Evolutionary conservation across 2,113 vertebrate genomes (phyloP).

Genomic region (Mirza zaza): DNA sequence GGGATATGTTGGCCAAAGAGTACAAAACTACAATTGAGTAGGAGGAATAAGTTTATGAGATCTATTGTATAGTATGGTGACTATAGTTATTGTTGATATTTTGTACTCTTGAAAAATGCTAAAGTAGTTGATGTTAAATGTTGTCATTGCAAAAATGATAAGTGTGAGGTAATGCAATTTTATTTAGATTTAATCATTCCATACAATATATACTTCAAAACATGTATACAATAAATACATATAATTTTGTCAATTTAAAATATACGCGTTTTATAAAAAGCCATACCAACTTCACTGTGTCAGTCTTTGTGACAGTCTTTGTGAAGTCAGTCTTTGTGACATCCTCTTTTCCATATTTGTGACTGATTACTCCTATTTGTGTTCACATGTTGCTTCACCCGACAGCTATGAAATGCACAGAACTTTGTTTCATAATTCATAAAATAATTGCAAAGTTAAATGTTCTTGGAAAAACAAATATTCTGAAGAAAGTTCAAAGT

Average conservation of each 20-base stretch:
- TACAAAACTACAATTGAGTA: background rate
- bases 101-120: background rate
- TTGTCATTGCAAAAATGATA: background rate
- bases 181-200: background rate
- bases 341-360: background rate
- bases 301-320: background rate
- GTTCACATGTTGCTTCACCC: slow-evolving; percentile 1
- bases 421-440: background rate
- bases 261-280: background rate
- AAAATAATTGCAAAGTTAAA: slow-evolving; percentile 15
- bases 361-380: background rate
- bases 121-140: background rate
- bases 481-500: slow-evolving; percentile 35
- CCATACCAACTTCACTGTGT: background rate
- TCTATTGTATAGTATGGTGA: background rate
- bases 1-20: background rate
- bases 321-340: background rate
- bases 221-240: background rate
- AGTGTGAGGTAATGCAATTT: background rate
- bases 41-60: background rate
- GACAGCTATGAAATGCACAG: background rate
- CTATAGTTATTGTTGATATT: background rate
- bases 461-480: slow-evolving; percentile 36
- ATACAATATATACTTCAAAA: background rate
- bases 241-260: background rate